Conservation (phyloP, 2,113 vertebrate species). For the Anolis carolinensis region DNA sequence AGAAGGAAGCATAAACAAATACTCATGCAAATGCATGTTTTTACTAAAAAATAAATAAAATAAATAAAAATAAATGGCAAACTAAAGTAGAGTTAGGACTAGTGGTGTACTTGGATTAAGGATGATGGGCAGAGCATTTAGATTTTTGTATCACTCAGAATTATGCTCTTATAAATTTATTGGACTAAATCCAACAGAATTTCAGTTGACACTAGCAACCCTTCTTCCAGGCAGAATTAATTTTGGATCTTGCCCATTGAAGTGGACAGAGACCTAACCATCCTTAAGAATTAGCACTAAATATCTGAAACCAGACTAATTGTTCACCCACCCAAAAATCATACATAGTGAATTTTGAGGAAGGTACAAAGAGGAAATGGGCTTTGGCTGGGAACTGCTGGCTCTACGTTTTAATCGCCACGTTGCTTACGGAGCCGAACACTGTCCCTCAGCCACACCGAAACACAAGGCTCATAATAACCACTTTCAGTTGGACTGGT, state of each 20-base stretch:
- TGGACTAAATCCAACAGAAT: too few species aligned
- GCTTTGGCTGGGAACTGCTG: conserved; percentile 1
- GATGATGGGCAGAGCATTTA: too few species aligned
- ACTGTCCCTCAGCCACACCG: conserved; percentile 6
- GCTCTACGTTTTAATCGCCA: conserved; percentile 8
- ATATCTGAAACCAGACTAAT: background rate
- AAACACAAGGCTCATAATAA: conserved; percentile 26
- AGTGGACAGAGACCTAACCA: background rate
- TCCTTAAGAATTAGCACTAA: background rate
- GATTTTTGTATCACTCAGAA: too few species aligned
- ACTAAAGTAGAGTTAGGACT: background rate
- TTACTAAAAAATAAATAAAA: background rate
- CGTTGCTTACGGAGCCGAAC: background rate
- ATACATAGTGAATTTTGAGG: background rate
- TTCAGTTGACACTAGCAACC: background rate
- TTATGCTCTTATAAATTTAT: too few species aligned
- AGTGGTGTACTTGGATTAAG: too few species aligned
- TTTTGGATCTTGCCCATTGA: background rate
- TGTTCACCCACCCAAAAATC: background rate
- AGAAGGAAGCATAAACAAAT: background rate
- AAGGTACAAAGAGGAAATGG: background rate
- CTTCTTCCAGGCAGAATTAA: background rate
- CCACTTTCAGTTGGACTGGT: conserved; percentile 18
- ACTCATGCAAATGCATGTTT: background rate
- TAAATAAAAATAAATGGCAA: background rate